Percentiles rank a stretch among this genome's conserved stretches.
phyloP scores from a whole-genome alignment of 2,888 invertebrate species.

The Oxyscelio sp. region DNA sequence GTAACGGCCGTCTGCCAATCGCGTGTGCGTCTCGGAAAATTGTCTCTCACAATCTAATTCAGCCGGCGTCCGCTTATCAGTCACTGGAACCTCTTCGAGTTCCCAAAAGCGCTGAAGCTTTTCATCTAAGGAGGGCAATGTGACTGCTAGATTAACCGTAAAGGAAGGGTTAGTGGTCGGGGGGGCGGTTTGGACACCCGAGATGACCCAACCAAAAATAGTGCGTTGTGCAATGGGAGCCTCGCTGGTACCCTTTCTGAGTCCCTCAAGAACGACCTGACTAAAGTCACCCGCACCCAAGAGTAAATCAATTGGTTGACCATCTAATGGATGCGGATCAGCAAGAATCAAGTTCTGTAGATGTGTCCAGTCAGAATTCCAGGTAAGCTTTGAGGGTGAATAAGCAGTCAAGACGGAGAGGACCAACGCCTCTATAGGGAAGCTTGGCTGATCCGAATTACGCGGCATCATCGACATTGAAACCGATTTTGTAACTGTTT shows the following conservation, averaged over 20 bases:
- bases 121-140: neutral
- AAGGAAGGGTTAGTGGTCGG: neutral
- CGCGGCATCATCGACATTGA: neutral
- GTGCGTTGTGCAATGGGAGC: constrained; percentile 6
- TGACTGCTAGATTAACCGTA: neutral
- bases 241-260: neutral
- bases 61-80: neutral
- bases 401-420: neutral
- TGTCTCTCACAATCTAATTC: neutral
- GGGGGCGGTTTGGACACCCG: neutral
- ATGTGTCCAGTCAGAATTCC: neutral
- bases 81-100: constrained; percentile 3
- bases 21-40: neutral
- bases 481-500: neutral
- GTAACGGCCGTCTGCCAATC: neutral
- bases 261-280: neutral
- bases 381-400: neutral
- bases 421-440: constrained; percentile 4
- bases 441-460: neutral
- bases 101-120: neutral
- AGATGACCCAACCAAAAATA: too few relatives aligned
- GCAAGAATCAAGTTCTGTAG: neutral
- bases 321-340: neutral
- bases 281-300: constrained; percentile 15
- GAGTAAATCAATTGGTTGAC: neutral